Evolutionary conservation across 2,888 invertebrate genomes (phyloP), one percentile per base, ranked within the genome.

Genomic region (Polia nebulosa): DNA sequence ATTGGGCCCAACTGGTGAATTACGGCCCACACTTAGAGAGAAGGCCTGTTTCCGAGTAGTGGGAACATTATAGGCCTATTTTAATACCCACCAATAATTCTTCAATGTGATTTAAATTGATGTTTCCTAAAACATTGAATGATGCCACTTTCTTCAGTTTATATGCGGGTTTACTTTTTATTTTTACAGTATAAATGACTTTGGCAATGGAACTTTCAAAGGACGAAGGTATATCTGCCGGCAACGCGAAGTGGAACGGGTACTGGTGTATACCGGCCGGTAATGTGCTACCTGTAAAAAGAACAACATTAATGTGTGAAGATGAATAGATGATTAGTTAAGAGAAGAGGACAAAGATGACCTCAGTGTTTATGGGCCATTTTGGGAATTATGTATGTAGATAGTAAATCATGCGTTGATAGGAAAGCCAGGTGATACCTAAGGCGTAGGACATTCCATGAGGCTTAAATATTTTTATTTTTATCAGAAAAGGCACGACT

Each of bases 181-280:
- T 85, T 84, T 89, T 90, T n/a, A 94, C 85, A 39, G 70, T 82
- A 79, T 95, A 95, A 32, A 79, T 72, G 1, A 93, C 90, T 85
- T 89, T 91, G 2, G 91, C 94, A 41, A 93, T 83, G 1, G 92
- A 90, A 81, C 92, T 93, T 80, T 90, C 87, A 76, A 93, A 94
- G 36, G 89, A 88, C 15, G 95, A 91, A 0, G 95, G 95, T 62
- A 94, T 82, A 78, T 94, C 91, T 25, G 82, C 80, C 1, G 94
- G 94, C 51, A 95, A 69, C 8, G 87, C 85, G 70, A 95, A 94
- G 76, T 94, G 90, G 76, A 95, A 94, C 22, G 92, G 92, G 75
- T 89, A 90, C 29, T 86, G 90, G 61, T 92, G 87, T 29, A 90
- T 72, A 3, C 94, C 94, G 0, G 92, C 89, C 32, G 77, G 72